These are phyloP conservation scores for Manis crassicaudata DNA, from an alignment of 2,797 vertebrate species.

Conservation along the genomic window DNA sequence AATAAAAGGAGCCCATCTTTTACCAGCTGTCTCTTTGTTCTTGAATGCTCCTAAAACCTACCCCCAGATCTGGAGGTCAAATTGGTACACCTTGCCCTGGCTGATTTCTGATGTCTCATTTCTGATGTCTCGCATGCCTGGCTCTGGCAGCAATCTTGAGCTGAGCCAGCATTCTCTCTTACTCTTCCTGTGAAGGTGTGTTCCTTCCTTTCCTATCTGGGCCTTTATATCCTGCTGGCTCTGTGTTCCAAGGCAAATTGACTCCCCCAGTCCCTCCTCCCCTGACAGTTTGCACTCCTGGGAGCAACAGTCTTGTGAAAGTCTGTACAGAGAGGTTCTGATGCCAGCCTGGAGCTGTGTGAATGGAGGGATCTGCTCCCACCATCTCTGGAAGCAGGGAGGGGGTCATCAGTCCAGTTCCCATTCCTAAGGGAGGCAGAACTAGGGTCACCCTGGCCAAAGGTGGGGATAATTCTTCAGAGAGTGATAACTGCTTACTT, in stretches of 20 bases:
- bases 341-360: background rate
- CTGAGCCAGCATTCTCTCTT: background rate
- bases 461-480: background rate
- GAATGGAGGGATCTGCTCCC: background rate
- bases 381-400: no score
- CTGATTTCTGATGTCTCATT: background rate
- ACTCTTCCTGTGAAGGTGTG: background rate
- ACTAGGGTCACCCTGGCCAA: no score
- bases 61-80: background rate
- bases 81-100: background rate
- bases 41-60: background rate
- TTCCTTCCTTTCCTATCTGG: background rate
- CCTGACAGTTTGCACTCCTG: background rate
- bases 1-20: background rate
- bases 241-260: background rate
- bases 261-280: background rate
- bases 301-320: background rate
- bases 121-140: accelerated
- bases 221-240: no score
- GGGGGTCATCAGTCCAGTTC: background rate
- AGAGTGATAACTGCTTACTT: background rate
- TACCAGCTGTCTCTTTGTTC: background rate
- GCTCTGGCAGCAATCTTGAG: background rate
- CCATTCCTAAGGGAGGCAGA: background rate
- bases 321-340: background rate